Evolutionary conservation across 1,140 invertebrate species (phyloP), one percentile per base, ranked within the genome.

Genomic region (Adoxophyes honmai): DNA sequence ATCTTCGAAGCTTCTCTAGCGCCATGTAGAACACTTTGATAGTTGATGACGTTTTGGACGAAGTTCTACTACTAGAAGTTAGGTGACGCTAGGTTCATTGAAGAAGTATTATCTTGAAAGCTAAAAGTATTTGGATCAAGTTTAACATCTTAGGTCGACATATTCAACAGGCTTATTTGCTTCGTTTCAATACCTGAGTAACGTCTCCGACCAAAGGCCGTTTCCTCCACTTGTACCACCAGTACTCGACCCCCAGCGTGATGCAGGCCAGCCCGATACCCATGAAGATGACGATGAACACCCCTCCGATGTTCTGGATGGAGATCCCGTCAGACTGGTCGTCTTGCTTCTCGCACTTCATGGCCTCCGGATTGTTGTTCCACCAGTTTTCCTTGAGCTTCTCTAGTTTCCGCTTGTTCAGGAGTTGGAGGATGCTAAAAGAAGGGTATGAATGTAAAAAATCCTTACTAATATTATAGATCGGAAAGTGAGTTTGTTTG

Each of bases 261-360:
- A 98, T 86, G 67, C 97, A 96, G 7, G 98, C 96, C 70, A 98
- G 89, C 0, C 94, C 95, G 37, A 98, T 98, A 0, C 97, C 97
- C 51, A 97, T 96, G 68, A 98, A 97, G 63, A 98, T 98, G 0
- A 98, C 96, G 39, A 99, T 97, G 75, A 99, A 99, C 0, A 99
- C 98, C 0, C 98, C 98, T 36, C 98, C 97, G 61, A 99, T 99
- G 79, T 99, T 99, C 66, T 98, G 93, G 63, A 99, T 98, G 57
- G 96, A 98, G 71, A 99, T 99, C 34, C 98, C 98, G 70, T 98
- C 97, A 10, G 95, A 96, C 81, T 98, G 96, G 78, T 98, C 95
- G 56, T 98, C 96, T 38, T 94, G 91, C 70, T 96, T 95, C 36
- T 97, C 95, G 81, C 98, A 99, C 16, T 93, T 90, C 68, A 93